These are phyloP conservation scores for Indri indri DNA, from an alignment of 2,113 vertebrate genomes.

Conservation along the genomic window DNA sequence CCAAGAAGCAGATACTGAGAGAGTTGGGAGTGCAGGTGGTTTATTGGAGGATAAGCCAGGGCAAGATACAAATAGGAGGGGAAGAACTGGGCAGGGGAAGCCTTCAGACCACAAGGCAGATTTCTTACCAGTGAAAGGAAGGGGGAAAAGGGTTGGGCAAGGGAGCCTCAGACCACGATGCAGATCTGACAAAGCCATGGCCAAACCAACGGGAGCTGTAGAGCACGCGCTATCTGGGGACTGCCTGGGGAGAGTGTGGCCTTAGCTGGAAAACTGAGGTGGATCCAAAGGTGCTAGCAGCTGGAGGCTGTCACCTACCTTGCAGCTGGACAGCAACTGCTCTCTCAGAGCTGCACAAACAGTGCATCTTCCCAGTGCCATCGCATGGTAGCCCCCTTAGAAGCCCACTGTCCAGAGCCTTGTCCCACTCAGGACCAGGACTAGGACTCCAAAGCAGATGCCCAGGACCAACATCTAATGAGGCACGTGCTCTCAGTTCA, in stretches of 20 bases:
- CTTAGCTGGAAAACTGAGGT: not conserved
- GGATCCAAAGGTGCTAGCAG: not conserved
- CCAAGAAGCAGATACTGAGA: not conserved
- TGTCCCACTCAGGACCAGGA: not conserved
- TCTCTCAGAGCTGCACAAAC: not conserved
- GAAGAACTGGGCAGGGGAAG: not conserved
- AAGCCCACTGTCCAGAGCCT: not conserved
- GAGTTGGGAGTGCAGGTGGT: not conserved
- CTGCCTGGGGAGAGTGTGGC: not conserved
- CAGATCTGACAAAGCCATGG: not conserved
- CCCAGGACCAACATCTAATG: not conserved
- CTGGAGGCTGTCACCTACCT: not conserved
- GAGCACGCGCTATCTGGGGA: too few species aligned
- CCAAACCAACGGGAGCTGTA: not conserved
- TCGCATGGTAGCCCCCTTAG: not conserved
- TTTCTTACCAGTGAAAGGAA: not conserved
- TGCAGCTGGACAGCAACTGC: not conserved
- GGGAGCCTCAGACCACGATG: not conserved
- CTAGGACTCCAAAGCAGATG: not conserved
- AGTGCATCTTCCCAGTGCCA: not conserved
- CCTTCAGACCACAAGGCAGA: not conserved
- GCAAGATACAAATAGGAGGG: not conserved
- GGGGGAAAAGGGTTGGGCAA: not conserved
- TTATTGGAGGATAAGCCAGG: not conserved
- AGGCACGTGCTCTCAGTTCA: fast-evolving